Evolutionary conservation across 2,888 invertebrate species (phyloP).

Genomic region (Epinotia nisella): DNA sequence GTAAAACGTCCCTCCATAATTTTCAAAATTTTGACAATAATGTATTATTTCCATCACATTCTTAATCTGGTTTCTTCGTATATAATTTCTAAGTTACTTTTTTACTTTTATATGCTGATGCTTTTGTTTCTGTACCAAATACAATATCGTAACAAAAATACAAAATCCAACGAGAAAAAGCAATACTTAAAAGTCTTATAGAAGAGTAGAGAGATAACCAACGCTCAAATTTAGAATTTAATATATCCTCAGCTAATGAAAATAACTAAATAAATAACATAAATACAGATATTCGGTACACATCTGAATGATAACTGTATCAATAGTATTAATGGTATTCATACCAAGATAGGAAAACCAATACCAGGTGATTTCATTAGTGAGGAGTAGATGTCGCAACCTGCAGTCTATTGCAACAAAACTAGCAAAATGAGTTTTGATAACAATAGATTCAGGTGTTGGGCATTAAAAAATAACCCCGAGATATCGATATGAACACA

Average conservation of each 20-base stretch:
- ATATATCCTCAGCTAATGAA: constrained; percentile 65
- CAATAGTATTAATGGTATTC: constrained; percentile 18
- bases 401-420: constrained; percentile 19
- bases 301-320: constrained; percentile 6
- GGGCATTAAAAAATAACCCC: constrained; percentile 54
- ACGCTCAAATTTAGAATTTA: constrained; percentile 75
- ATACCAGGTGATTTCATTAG: constrained; percentile 58
- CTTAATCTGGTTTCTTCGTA: constrained; percentile 46
- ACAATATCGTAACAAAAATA: constrained; percentile 45
- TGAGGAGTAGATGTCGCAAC: constrained; percentile 51
- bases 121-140: constrained; percentile 33
- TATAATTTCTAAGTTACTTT: constrained; percentile 29
- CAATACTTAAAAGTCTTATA: constrained; percentile 61
- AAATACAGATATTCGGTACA: neutral
- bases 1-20: constrained; percentile 55
- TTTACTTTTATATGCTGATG: constrained; percentile 45
- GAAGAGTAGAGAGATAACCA: constrained; percentile 63
- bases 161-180: constrained; percentile 71
- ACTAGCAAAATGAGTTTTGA: neutral
- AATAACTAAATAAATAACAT: constrained; percentile 46
- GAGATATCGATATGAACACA: constrained; percentile 69
- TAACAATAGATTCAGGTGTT: constrained; percentile 10
- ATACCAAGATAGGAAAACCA: constrained; percentile 23
- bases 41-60: constrained; percentile 51
- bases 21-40: constrained; percentile 72